Evolutionary conservation across 1,140 invertebrate genomes (phyloP), one percentile per base, ranked within the genome.

Genomic region (Philopotamus ludificatus): DNA sequence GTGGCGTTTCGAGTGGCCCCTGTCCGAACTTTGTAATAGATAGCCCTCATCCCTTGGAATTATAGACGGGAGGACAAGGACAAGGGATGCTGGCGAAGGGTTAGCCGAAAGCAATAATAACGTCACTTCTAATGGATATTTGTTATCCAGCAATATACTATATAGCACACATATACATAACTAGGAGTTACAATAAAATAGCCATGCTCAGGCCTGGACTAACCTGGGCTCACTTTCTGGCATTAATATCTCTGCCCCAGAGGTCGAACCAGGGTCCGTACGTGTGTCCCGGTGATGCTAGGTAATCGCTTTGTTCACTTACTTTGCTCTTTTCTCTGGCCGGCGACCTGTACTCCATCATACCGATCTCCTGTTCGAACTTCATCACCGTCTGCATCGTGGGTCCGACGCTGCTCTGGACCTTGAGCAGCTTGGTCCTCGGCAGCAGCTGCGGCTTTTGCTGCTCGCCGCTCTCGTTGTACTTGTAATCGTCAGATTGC

Each of bases 201-300:
- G 65, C 70, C 72, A 74, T 53, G 70, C 67, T 39, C 74, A 23
- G 4, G n/a, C 59, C 44, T 12, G n/a, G n/a, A 47, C 65, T 44
- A 50, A 26, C 21, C 18, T 25, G 20, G 65, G 28, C 9, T 57
- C 41, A 63, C 45, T 67, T 63, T 26, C 59, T 54, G 51, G 25
- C n/a, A 28, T 45, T 62, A n/a, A 75, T 60, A 61, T 83, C 83
- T 58, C 77, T 73, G 66, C 87, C 89, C 91, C 90, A 93, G 39
- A 92, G 83, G 76, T 92, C 90, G 72, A 92, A 93, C 92, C 92
- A 94, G 0, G 90, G 90, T 0, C 90, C 91, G 74, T 90, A 93
- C 63, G 89, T 89, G 72, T 83, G 78, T 23, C 82, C 80, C 28
- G 85, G 83, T 58, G 75, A 76, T 69, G 85, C 82, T 51, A 85